These are phyloP conservation scores for Myiotriccus ornatus DNA, from an alignment of 2,797 vertebrate species.

Conservation along the genomic window DNA sequence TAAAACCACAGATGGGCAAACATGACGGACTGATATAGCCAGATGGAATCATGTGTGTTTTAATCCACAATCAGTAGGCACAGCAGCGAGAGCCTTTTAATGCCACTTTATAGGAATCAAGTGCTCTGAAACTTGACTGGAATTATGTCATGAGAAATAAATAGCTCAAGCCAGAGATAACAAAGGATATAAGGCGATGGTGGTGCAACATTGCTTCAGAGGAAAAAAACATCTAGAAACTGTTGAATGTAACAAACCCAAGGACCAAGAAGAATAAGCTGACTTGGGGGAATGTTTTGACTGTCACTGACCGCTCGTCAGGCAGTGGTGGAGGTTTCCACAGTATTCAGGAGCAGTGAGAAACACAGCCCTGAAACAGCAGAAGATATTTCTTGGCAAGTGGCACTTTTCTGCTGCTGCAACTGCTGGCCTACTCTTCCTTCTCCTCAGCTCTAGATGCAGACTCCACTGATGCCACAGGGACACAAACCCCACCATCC, in stretches of 20 bases:
- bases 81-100: conserved; percentile 14
- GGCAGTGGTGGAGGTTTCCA: background rate
- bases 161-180: conserved; percentile 1
- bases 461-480: background rate
- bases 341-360: background rate
- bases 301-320: fast-evolving
- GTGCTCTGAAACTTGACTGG: background rate
- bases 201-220: background rate
- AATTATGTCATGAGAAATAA: conserved; percentile 39
- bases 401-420: background rate
- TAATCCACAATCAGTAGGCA: conserved; percentile 1
- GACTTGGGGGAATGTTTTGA: background rate
- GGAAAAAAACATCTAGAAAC: background rate
- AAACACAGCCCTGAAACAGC: background rate
- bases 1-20: background rate
- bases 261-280: background rate
- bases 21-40: background rate
- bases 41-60: conserved; percentile 32
- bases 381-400: background rate
- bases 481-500: fast-evolving
- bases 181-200: background rate
- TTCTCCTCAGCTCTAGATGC: background rate
- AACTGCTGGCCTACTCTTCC: background rate
- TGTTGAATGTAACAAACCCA: background rate
- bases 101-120: background rate